These are phyloP conservation scores for Eupelmus urozonus DNA, from an alignment of 2,888 invertebrate species.

Conservation along the genomic window DNA sequence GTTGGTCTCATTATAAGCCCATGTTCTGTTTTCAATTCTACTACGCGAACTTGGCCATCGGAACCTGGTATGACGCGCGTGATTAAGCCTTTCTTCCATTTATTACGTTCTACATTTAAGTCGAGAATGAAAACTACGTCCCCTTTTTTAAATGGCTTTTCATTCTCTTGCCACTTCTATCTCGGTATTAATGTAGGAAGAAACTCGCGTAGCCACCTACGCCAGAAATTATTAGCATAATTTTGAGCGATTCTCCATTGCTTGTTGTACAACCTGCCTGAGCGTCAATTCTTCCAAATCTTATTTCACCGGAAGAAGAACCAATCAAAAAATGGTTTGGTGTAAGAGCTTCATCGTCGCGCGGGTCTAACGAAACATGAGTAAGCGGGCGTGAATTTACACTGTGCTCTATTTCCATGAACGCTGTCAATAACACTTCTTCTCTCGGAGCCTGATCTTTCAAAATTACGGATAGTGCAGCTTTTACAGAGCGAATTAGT, in stretches of 20 bases:
- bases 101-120: not conserved
- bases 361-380: not conserved
- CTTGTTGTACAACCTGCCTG: not conserved
- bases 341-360: not conserved
- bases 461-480: not conserved
- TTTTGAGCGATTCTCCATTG: not conserved
- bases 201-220: not conserved
- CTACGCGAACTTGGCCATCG: constrained; percentile 2
- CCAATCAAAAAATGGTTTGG: not conserved
- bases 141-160: not conserved
- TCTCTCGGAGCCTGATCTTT: not conserved
- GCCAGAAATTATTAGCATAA: not conserved
- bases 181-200: not conserved
- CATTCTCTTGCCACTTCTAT: not conserved
- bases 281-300: not conserved
- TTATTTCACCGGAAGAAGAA: not conserved
- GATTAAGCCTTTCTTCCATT: constrained; percentile 5
- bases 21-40: not conserved
- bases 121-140: not conserved
- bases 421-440: not conserved
- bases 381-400: not conserved
- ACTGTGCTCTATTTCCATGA: not conserved
- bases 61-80: not conserved
- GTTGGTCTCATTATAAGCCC: not conserved
- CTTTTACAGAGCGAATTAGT: not conserved